A percentile compares a stretch with the other conserved stretches of the same genome.
Evolutionary conservation across 2,797 vertebrate species (phyloP).

Genomic region (Crax fasciolata): DNA sequence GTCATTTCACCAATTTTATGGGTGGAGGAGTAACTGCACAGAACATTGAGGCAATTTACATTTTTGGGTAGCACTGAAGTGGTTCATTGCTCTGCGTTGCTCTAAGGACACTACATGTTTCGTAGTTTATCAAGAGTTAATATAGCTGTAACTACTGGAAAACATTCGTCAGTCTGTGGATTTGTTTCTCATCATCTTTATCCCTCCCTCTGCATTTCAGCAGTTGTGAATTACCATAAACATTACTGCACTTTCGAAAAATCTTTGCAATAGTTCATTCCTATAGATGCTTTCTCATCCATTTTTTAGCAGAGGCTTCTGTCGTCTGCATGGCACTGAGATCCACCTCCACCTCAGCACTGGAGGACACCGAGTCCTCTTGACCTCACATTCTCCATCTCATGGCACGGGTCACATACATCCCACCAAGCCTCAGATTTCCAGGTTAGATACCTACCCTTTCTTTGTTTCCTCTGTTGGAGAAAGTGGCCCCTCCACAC

Average conservation of each 20-base stretch:
- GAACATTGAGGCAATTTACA: background rate
- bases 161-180: background rate
- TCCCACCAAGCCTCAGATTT: background rate
- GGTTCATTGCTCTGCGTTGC: background rate
- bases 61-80: background rate
- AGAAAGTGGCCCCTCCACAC: background rate
- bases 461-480: background rate
- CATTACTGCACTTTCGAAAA: background rate
- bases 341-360: background rate
- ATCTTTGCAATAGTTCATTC: background rate
- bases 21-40: background rate
- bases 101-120: background rate
- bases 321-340: background rate
- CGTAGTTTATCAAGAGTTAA: background rate
- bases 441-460: background rate
- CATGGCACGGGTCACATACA: background rate
- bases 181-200: constrained; percentile 22
- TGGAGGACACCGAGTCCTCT: background rate
- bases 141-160: background rate
- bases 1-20: background rate
- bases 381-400: background rate
- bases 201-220: background rate
- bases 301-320: background rate
- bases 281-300: background rate
- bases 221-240: background rate